Conservation (phyloP, 2,113 vertebrate genomes). For the Upupa epops region DNA sequence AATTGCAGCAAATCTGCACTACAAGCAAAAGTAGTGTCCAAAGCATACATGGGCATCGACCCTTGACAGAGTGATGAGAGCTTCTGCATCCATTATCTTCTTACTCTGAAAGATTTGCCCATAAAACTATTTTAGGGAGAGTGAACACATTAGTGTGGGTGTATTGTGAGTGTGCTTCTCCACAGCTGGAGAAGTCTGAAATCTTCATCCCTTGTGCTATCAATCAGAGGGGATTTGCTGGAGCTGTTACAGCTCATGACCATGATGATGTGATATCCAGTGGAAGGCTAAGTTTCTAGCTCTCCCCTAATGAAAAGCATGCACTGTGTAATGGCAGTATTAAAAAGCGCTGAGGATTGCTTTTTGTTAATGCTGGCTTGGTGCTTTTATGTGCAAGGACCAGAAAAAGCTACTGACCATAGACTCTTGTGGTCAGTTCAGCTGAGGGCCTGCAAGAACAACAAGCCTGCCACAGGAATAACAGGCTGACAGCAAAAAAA, state of each 20-base stretch:
- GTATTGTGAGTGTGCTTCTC: background rate
- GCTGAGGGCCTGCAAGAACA: background rate
- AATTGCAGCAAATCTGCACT: background rate
- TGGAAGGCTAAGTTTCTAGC: background rate
- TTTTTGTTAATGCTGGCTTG: constrained; percentile 9
- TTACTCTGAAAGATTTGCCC: background rate
- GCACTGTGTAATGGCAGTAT: background rate
- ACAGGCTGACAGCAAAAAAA: background rate
- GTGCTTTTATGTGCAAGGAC: background rate
- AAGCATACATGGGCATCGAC: fast-evolving
- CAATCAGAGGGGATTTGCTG: background rate
- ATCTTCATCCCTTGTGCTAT: background rate
- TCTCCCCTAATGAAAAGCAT: constrained; percentile 40
- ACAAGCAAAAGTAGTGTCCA: background rate
- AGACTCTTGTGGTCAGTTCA: background rate
- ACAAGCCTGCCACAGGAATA: background rate
- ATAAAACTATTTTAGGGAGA: background rate
- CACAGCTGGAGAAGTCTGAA: background rate
- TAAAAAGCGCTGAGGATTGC: constrained; percentile 18
- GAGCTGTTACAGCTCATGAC: background rate
- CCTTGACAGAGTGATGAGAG: background rate
- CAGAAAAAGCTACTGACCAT: background rate
- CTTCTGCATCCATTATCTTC: background rate
- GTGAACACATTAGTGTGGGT: fast-evolving
- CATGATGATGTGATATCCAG: background rate